A percentile compares a stretch with the other conserved stretches of the same genome.
These are phyloP conservation scores for Channa striata DNA, from an alignment of 2,797 vertebrate species.

Conservation along the genomic window DNA sequence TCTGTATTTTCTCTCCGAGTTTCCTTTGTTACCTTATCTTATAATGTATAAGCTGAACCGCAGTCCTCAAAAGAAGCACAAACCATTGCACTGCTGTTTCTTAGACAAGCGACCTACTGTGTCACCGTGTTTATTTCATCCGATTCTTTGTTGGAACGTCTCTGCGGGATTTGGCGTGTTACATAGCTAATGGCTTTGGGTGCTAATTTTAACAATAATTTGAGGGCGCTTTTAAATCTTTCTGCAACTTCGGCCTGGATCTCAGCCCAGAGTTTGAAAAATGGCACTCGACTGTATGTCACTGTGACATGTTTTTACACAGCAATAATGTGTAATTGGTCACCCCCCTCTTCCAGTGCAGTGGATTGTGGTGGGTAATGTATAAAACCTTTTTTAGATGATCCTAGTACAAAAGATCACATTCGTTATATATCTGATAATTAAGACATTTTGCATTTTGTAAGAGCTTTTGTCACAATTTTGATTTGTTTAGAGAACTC, in stretches of 20 bases:
- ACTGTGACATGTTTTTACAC: conserved; percentile 35
- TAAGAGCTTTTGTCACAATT: background rate
- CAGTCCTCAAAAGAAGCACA: too few species aligned
- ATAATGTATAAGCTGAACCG: too few species aligned
- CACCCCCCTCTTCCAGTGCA: conserved; percentile 6
- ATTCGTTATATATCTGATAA: conserved; percentile 3
- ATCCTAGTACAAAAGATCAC: background rate
- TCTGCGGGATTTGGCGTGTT: conserved; percentile 31
- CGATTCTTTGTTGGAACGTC: conserved; percentile 14
- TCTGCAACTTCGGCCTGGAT: conserved; percentile 34
- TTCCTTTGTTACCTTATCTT: conserved; percentile 48
- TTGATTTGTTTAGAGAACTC: background rate
- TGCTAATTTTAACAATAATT: conserved; percentile 62
- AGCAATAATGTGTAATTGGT: conserved; percentile 36
- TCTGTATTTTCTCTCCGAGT: conserved; percentile 42
- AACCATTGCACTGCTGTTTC: conserved; percentile 40
- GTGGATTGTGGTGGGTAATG: conserved; percentile 9
- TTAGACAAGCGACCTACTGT: conserved; percentile 25
- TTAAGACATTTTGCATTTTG: conserved; percentile 1
- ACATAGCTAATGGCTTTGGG: conserved; percentile 35
- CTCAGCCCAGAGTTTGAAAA: conserved; percentile 45
- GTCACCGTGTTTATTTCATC: conserved; percentile 13
- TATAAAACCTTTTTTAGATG: background rate
- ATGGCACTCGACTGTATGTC: conserved; percentile 39
- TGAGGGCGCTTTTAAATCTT: conserved; percentile 54